Evolutionary conservation across 1,140 invertebrate species (phyloP).

Genomic region (Brachionus plicatilis): DNA sequence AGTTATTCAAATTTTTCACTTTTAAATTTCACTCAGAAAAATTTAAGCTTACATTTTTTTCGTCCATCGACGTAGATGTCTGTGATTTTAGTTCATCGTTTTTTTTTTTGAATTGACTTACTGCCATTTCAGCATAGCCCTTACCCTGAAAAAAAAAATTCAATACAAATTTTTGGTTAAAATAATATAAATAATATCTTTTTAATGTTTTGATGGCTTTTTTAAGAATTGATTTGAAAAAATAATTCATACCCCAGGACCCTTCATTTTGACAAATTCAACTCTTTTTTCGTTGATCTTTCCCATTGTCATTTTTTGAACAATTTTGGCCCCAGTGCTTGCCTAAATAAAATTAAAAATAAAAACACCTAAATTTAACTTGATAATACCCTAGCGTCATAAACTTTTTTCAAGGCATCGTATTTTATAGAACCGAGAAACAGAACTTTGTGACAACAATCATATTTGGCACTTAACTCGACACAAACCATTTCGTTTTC

Average conservation of each 20-base stretch:
- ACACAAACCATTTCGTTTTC: constrained; percentile 98
- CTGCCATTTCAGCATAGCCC: constrained; percentile 95
- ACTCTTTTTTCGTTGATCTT: constrained; percentile 70
- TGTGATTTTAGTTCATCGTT: not conserved
- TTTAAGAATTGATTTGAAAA: too few species aligned
- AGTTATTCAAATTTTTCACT: too few species aligned
- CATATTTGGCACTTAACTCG: constrained; percentile 84
- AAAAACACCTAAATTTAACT: constrained; percentile 42
- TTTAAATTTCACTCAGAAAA: not conserved
- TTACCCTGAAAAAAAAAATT: constrained; percentile 63
- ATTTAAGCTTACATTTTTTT: not conserved
- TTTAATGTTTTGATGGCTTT: too few species aligned
- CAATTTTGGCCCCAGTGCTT: constrained; percentile 84
- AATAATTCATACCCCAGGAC: constrained; percentile 61
- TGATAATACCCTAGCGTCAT: constrained; percentile 79
- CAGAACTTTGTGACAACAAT: constrained; percentile 69
- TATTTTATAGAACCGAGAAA: constrained; percentile 94
- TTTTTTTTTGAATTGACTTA: constrained; percentile 51
- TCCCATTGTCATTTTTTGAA: constrained; percentile 89
- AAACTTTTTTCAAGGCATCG: constrained; percentile 89
- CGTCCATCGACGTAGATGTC: not conserved
- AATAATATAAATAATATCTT: too few species aligned
- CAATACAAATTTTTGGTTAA: too few species aligned
- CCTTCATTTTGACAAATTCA: constrained; percentile 96
- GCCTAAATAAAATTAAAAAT: constrained; percentile 65